Evolutionary conservation across 2,888 invertebrate genomes (phyloP).

Genomic region (Coremacera marginata): DNA sequence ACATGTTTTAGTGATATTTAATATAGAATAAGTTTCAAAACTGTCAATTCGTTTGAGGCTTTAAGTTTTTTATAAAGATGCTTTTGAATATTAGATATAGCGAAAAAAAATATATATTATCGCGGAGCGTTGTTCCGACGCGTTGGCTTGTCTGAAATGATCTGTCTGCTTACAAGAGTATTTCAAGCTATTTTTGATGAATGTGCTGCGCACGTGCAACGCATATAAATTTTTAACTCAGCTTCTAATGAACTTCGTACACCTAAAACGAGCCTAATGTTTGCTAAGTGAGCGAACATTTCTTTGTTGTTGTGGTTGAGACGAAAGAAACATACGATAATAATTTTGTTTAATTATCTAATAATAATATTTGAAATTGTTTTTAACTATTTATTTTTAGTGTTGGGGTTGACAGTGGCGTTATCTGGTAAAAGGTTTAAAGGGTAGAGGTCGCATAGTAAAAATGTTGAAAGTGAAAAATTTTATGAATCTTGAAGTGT

Average conservation of each 20-base stretch:
- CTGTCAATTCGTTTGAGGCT: too few species aligned
- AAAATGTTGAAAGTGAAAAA: too few species aligned
- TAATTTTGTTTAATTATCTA: conserved; percentile 5
- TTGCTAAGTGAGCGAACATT: not conserved
- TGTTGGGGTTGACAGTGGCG: not conserved
- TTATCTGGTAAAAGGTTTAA: not conserved
- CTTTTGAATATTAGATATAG: too few species aligned
- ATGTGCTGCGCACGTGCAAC: conserved; percentile 11
- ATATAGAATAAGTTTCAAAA: not conserved
- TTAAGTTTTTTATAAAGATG: too few species aligned
- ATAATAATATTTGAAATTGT: not conserved
- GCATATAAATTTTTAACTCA: conserved; percentile 9
- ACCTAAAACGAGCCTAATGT: too few species aligned
- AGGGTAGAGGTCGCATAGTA: not conserved
- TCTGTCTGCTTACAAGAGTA: not conserved
- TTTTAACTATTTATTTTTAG: not conserved
- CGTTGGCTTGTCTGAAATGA: not conserved
- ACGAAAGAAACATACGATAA: not conserved
- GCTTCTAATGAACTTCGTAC: not conserved
- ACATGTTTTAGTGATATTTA: conserved; percentile 26
- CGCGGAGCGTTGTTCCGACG: not conserved
- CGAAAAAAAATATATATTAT: not conserved
- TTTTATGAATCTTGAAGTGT: too few species aligned
- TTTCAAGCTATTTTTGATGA: not conserved
- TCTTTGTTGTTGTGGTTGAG: not conserved